phyloP scores from a whole-genome alignment of 2,113 vertebrate genomes.

The Oreochromis niloticus region DNA sequence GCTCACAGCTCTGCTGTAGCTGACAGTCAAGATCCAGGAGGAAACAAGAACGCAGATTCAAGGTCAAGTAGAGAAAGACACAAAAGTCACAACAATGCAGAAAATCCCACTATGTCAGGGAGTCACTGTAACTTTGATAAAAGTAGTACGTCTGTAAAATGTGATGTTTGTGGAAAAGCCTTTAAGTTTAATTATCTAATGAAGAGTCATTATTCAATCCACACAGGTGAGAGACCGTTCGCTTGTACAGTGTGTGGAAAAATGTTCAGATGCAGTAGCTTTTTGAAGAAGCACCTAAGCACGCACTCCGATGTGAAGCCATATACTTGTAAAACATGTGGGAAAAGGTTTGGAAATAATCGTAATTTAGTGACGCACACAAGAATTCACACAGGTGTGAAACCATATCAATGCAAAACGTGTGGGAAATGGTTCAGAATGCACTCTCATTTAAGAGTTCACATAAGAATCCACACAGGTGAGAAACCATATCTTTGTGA shows the following conservation, averaged over 20 bases:
- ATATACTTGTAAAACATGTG: background rate
- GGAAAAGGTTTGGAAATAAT: background rate
- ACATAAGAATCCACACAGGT: background rate
- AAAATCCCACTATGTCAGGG: background rate
- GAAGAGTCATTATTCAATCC: background rate
- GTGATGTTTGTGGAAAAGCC: background rate
- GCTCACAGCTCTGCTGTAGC: fast-evolving
- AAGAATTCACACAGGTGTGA: background rate
- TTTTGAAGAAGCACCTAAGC: background rate
- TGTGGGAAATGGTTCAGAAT: background rate
- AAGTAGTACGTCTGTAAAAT: background rate
- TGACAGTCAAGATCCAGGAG: background rate
- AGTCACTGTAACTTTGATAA: background rate
- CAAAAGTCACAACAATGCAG: background rate
- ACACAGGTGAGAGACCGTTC: background rate
- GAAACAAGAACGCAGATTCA: background rate
- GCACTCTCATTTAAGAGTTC: background rate
- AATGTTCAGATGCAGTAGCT: background rate
- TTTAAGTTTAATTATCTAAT: background rate
- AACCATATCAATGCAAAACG: background rate
- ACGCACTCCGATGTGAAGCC: background rate
- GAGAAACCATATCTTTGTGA: background rate
- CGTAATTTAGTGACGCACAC: background rate
- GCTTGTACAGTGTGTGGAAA: background rate
- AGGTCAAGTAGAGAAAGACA: background rate